phyloP scores from a whole-genome alignment of 1,140 invertebrate genomes.

The Macrobrachium nipponense region DNA sequence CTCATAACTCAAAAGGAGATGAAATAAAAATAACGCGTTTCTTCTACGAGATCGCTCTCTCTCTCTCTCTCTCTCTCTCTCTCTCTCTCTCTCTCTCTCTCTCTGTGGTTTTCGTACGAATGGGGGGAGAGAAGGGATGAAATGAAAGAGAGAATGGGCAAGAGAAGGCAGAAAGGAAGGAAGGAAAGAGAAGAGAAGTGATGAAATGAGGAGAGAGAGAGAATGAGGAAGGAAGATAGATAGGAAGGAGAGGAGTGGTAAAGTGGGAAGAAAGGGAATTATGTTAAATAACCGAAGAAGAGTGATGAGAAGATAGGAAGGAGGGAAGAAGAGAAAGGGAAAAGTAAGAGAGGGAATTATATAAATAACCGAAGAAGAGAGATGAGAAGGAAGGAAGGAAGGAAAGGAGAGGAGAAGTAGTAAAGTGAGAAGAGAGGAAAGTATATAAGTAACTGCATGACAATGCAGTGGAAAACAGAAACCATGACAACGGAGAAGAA shows the following conservation, averaged over 20 bases:
- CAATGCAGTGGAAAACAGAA: too few relatives aligned
- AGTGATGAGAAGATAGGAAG: background rate
- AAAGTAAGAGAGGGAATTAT: background rate
- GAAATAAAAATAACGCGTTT: background rate
- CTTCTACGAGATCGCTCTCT: background rate
- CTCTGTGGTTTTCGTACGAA: background rate
- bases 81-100: conserved; percentile 1
- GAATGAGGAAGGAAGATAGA: background rate
- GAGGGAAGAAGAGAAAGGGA: background rate
- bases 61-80: conserved; percentile 4
- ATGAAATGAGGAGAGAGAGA: background rate
- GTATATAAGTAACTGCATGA: background rate
- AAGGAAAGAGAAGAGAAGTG: background rate
- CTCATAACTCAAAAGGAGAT: background rate
- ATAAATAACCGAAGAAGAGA: too few relatives aligned
- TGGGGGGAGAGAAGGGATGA: background rate
- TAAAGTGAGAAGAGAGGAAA: background rate
- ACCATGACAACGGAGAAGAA: too few relatives aligned
- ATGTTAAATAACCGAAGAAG: too few relatives aligned
- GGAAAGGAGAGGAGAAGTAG: background rate
- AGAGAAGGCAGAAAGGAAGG: background rate
- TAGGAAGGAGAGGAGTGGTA: background rate
- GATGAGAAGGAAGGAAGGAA: background rate
- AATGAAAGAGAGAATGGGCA: too few relatives aligned
- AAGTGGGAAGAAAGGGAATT: background rate